Conservation (phyloP, 2,113 vertebrate species). For the Colistium nudipinnis region DNA sequence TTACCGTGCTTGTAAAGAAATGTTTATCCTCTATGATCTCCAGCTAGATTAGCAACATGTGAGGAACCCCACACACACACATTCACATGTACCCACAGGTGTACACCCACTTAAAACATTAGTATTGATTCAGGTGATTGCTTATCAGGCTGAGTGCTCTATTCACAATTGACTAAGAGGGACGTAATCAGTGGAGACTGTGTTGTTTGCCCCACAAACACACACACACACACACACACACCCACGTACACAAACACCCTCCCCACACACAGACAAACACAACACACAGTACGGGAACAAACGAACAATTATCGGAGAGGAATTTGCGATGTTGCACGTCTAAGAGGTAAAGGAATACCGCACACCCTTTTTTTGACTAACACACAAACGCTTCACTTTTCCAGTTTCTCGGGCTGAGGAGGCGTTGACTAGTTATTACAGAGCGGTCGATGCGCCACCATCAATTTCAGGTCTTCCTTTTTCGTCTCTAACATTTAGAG, state of each 20-base stretch:
- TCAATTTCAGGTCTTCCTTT: constrained; percentile 66
- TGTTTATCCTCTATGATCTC: constrained; percentile 68
- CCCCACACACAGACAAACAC: constrained; percentile 5
- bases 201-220: constrained; percentile 22
- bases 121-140: constrained; percentile 85
- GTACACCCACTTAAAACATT: constrained; percentile 77
- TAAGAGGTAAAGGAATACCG: no score
- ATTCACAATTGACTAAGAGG: constrained; percentile 79
- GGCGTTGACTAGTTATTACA: constrained; percentile 76
- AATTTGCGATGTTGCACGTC: constrained; percentile 50
- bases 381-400: constrained; percentile 61
- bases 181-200: constrained; percentile 75
- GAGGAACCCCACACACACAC: constrained; percentile 49
- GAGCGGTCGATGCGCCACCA: constrained; percentile 68
- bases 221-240: constrained; percentile 1
- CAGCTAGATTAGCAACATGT: constrained; percentile 75
- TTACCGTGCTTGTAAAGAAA: constrained; percentile 70
- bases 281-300: not conserved
- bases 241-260: not conserved
- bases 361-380: constrained; percentile 43
- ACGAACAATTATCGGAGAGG: constrained; percentile 55
- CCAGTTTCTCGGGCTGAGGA: constrained; percentile 72
- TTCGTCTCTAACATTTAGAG: constrained; percentile 31
- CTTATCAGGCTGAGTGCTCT: constrained; percentile 84
- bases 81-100: constrained; percentile 33